Evolutionary conservation across 1,140 invertebrate genomes (phyloP).

Genomic region (Paraescarpia echinospica): DNA sequence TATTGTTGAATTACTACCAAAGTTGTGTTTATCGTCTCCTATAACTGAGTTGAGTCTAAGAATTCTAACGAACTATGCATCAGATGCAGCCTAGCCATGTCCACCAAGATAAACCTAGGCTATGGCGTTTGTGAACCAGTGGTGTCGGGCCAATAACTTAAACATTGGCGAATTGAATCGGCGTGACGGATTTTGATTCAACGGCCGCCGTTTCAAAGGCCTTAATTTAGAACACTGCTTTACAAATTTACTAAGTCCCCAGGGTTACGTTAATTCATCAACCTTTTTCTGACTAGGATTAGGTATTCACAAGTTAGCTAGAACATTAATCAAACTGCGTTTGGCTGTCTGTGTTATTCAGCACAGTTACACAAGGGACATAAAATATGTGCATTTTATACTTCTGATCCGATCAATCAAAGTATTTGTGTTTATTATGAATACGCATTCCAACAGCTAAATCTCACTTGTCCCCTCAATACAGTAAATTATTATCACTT

Average conservation of each 20-base stretch:
- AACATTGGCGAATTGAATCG: no score
- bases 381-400: neutral
- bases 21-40: no score
- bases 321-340: neutral
- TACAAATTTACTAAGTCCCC: neutral
- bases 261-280: neutral
- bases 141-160: no score
- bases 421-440: neutral
- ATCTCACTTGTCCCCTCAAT: neutral
- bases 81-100: no score
- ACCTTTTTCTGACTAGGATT: neutral
- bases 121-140: no score
- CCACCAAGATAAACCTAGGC: no score
- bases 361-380: neutral
- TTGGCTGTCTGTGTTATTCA: neutral
- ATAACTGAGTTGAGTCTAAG: no score
- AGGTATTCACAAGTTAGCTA: neutral
- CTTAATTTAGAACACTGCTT: no score
- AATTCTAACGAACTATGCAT: no score
- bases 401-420: neutral
- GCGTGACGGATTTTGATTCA: no score
- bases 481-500: neutral
- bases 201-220: no score
- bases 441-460: neutral
- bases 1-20: no score